A percentile compares a stretch with the other conserved stretches of the same genome.
Conservation (phyloP, 2,888 invertebrate genomes). For the Aphidius colemani region DNA sequence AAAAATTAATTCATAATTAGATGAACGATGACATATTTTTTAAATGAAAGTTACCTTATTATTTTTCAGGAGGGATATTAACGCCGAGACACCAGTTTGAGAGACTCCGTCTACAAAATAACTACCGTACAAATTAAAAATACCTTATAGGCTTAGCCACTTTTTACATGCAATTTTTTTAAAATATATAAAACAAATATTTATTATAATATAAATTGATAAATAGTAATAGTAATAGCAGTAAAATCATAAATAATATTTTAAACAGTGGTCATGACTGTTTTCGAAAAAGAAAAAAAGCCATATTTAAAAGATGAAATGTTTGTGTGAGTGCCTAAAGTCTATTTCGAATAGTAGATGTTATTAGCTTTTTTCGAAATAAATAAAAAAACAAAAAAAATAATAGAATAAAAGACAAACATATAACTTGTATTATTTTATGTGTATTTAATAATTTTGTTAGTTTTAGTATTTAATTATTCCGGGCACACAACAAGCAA, state of each 20-base stretch:
- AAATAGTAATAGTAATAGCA: slow-evolving; percentile 32
- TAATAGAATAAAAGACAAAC: too few species aligned
- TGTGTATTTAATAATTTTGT: slow-evolving; percentile 34
- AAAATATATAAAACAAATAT: slow-evolving; percentile 27
- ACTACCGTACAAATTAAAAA: slow-evolving; percentile 57
- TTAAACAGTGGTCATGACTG: slow-evolving; percentile 58
- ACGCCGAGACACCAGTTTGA: slow-evolving; percentile 61
- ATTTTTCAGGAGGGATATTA: slow-evolving; percentile 60
- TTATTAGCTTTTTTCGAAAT: slow-evolving; percentile 32
- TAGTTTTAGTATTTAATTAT: slow-evolving; percentile 33
- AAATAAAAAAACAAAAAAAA: too few species aligned
- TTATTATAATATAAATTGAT: slow-evolving; percentile 20
- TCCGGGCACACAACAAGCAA: slow-evolving; percentile 37
- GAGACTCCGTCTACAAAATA: slow-evolving; percentile 47
- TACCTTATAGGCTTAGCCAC: slow-evolving; percentile 53
- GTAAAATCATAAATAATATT: slow-evolving; percentile 39
- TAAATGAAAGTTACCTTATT: slow-evolving; percentile 29
- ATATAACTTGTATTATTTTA: too few species aligned
- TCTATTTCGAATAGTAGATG: slow-evolving; percentile 31
- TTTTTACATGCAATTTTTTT: slow-evolving; percentile 42
- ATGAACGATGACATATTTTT: slow-evolving; percentile 26
- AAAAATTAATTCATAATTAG: background rate
- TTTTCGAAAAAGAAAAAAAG: slow-evolving; percentile 47
- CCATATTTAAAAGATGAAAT: slow-evolving; percentile 53
- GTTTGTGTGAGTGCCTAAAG: slow-evolving; percentile 59